Conservation (phyloP, 1,140 invertebrate species). For the Caenorhabditis brenneri region DNA sequence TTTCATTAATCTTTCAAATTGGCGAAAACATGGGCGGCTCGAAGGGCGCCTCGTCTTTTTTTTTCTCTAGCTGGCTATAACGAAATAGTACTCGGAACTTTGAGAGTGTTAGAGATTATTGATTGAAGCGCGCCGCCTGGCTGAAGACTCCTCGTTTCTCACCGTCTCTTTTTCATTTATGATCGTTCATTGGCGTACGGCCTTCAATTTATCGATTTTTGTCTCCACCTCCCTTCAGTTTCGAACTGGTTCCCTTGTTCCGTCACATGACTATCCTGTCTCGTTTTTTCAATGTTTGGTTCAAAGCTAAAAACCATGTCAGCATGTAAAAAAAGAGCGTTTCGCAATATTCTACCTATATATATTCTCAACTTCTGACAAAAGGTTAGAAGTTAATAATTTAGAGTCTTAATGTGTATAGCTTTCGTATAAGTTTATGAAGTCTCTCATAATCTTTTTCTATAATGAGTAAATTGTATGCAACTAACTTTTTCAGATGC, state of each 20-base stretch:
- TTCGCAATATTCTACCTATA: too few relatives aligned
- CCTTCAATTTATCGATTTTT: slow-evolving; percentile 16
- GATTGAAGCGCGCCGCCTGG: not conserved
- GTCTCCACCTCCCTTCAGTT: not conserved
- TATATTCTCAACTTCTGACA: too few relatives aligned
- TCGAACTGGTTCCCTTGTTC: not conserved
- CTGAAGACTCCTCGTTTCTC: slow-evolving; percentile 7
- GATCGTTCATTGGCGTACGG: slow-evolving; percentile 5
- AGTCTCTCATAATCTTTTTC: too few relatives aligned
- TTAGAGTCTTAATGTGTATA: too few relatives aligned
- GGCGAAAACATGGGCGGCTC: slow-evolving; percentile 29
- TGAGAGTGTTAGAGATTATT: not conserved
- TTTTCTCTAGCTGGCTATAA: not conserved
- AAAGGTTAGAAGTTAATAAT: too few relatives aligned
- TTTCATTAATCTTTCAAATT: not conserved
- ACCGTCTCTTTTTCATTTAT: not conserved
- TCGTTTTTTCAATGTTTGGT: too few relatives aligned
- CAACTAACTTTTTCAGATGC: not conserved
- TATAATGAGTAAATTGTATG: too few relatives aligned
- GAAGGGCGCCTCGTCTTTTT: slow-evolving; percentile 20
- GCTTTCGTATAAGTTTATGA: not conserved
- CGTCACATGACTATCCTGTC: not conserved
- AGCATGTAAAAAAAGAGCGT: too few relatives aligned
- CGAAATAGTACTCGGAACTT: not conserved
- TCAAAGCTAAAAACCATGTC: too few relatives aligned